Conservation (phyloP, 1,140 invertebrate species). For the Bombus cullumanus region DNA sequence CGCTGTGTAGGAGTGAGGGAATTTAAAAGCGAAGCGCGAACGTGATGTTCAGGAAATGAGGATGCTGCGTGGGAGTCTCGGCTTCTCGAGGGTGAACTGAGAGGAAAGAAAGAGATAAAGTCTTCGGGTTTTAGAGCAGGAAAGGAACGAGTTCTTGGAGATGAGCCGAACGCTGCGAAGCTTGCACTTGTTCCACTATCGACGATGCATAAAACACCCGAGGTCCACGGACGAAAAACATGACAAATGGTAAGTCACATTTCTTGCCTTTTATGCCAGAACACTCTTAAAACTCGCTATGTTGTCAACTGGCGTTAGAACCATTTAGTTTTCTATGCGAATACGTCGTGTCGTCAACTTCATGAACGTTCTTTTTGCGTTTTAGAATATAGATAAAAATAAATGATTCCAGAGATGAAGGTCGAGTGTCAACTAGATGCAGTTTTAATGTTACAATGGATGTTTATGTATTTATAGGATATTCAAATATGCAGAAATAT, state of each 20-base stretch:
- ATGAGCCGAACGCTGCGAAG: background rate
- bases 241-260: too few relatives aligned
- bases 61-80: conserved; percentile 24
- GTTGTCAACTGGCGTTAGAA: too few relatives aligned
- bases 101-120: conserved; percentile 2
- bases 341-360: too few relatives aligned
- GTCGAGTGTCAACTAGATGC: background rate
- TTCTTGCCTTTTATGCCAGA: too few relatives aligned
- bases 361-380: background rate
- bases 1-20: conserved; percentile 16
- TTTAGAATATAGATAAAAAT: background rate
- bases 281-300: too few relatives aligned
- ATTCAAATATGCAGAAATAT: background rate
- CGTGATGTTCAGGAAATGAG: conserved; percentile 35
- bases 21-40: conserved; percentile 29
- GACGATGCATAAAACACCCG: too few relatives aligned
- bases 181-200: background rate
- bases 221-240: too few relatives aligned
- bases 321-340: too few relatives aligned
- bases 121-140: background rate
- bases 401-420: background rate
- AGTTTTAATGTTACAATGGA: background rate
- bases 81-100: background rate
- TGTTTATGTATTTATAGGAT: background rate
- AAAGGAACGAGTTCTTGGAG: background rate